Evolutionary conservation across 2,113 vertebrate species (phyloP), one percentile per base, ranked within the genome.

Genomic region (Paralichthys olivaceus): DNA sequence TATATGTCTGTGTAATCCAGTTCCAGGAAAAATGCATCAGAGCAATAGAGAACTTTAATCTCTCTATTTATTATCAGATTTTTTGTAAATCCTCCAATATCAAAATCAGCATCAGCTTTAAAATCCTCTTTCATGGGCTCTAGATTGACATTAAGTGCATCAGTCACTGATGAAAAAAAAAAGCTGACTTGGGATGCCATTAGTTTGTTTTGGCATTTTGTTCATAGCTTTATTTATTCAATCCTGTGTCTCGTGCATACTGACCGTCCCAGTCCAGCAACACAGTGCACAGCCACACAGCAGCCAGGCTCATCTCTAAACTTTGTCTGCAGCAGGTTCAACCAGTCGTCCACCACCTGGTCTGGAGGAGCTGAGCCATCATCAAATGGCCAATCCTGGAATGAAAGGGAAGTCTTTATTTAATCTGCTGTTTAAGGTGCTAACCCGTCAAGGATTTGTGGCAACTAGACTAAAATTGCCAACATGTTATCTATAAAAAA

Each of bases 271-370:
- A 98, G 70, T 64, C 97, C 97, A 15, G 97, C 97, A 7, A 99
- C 97, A 59, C 97, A 98, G 94, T 99, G 98, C 26, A 99, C 98
- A 25, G 97, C 97, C 20, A 99, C 95, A 67, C 97, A 99, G 92
- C 95, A 95, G 5, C 97, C 96, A 0, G 97, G 96, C 77, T 98
- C 96, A 0, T 99, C 96, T 43, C 96, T 93, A 37, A 99, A 99
- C 94, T 98, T 98, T 61, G 80, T 93, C 94, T 96, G 97, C 78
- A 99, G 88, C 34, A 99, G 93, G 79, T 92, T 97, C 66, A 99
- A 89, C 98, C 98, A 99, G 72, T 98, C 97, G 0, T 99, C 97
- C 68, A 99, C 98, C 71, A 99, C 95, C 82, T 98, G 96, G 23
- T 94, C 94, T 0, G 97, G 97, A 19, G 98, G 98, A 8, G 98